Evolutionary conservation across 2,888 invertebrate genomes (phyloP).

Genomic region (Fabriciana adippe): DNA sequence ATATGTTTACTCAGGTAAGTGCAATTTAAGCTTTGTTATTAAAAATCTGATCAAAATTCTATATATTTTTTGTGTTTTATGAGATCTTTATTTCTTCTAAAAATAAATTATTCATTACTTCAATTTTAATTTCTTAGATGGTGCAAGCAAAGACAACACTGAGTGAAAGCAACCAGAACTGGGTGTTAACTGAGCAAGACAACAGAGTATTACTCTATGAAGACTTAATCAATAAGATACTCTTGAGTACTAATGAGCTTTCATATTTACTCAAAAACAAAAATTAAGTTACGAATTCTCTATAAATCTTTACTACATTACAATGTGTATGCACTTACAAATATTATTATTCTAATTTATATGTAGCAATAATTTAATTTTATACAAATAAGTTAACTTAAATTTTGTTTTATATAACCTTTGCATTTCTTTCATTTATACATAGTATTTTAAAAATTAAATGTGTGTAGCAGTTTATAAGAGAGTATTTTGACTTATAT

Average conservation of each 20-base stretch:
- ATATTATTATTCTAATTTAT: no score
- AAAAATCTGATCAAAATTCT: background rate
- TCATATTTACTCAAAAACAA: conserved; percentile 64
- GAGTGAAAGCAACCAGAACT: conserved; percentile 55
- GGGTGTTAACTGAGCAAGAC: conserved; percentile 46
- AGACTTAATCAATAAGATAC: conserved; percentile 61
- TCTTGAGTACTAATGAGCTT: conserved; percentile 67
- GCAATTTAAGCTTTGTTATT: background rate
- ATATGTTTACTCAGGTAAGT: conserved; percentile 66
- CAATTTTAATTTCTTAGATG: conserved; percentile 56
- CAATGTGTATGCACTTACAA: background rate
- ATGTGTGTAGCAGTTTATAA: no score
- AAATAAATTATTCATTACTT: conserved; percentile 20
- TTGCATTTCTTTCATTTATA: no score
- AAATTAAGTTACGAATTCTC: conserved; percentile 38
- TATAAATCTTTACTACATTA: background rate
- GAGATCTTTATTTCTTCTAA: background rate
- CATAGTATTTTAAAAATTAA: no score
- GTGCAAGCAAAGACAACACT: conserved; percentile 62
- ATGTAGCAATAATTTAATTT: no score
- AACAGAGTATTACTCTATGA: conserved; percentile 56
- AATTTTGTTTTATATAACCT: no score
- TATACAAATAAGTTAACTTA: no score
- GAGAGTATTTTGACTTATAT: no score
- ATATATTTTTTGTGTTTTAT: background rate